Evolutionary conservation across 2,888 invertebrate species (phyloP).

Genomic region (Crossocerus cetratus): DNA sequence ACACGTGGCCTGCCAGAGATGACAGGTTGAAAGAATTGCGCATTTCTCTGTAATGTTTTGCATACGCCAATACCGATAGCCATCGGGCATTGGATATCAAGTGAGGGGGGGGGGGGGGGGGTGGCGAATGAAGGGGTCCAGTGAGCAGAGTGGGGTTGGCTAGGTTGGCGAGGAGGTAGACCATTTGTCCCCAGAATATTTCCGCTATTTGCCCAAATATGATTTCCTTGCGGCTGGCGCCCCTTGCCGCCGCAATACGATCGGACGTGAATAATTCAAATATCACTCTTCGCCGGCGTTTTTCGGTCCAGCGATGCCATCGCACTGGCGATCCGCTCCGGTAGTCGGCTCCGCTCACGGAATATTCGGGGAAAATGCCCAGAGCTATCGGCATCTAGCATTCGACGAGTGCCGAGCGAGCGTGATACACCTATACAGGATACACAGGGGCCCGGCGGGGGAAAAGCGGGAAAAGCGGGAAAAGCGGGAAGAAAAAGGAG

Average conservation of each 20-base stretch:
- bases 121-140: constrained; percentile 11
- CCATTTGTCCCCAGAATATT: constrained; percentile 35
- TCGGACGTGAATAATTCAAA: constrained; percentile 56
- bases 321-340: neutral
- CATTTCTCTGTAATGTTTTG: constrained; percentile 19
- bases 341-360: neutral
- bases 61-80: constrained; percentile 12
- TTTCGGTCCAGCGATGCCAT: constrained; percentile 30
- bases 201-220: constrained; percentile 49
- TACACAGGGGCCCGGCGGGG: neutral
- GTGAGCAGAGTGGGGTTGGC: neutral
- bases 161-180: constrained; percentile 1
- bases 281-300: constrained; percentile 31
- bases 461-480: neutral
- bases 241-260: constrained; percentile 19
- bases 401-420: constrained; percentile 16
- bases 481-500: neutral
- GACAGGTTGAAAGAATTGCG: constrained; percentile 21
- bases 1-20: no score
- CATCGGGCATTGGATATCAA: constrained; percentile 8
- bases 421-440: neutral
- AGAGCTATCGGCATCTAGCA: constrained; percentile 50
- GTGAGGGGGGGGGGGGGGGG: no score
- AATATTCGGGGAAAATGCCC: constrained; percentile 44
- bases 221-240: constrained; percentile 47